Evolutionary conservation across 2,888 invertebrate species (phyloP).

Genomic region (Lycaena phlaeas): DNA sequence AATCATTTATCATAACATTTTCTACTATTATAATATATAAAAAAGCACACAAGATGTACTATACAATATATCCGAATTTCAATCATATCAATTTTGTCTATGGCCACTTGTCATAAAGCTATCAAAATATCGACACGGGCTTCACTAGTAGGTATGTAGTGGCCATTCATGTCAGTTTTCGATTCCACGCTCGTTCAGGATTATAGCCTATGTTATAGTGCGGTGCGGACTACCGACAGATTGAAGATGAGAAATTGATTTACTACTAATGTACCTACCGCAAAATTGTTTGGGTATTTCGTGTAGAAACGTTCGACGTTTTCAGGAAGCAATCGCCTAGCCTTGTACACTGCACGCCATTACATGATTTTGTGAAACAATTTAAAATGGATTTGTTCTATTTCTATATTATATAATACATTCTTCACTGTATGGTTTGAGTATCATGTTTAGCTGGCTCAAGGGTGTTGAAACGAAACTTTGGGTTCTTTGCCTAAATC

Average conservation of each 20-base stretch:
- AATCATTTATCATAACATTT: no score
- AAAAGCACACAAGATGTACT: no score
- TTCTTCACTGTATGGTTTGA: no score
- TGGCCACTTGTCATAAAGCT: neutral
- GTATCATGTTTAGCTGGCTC: no score
- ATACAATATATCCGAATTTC: no score
- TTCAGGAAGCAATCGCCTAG: neutral
- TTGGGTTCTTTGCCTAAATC: no score
- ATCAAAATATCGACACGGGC: neutral
- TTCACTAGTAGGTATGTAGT: constrained; percentile 1
- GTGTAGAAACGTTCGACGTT: neutral
- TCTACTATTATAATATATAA: no score
- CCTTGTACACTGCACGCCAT: no score
- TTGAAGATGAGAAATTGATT: constrained; percentile 9
- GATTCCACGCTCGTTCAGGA: neutral
- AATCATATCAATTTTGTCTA: neutral
- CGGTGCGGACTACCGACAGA: constrained; percentile 6
- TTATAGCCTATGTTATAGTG: neutral
- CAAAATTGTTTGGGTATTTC: neutral
- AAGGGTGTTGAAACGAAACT: no score
- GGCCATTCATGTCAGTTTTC: constrained; percentile 4
- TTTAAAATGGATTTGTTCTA: no score
- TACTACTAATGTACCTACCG: constrained; percentile 3
- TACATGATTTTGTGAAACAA: no score
- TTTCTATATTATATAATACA: no score